Base-by-base conservation (phyloP, 2,797 vertebrate genomes). In the Helostoma temminkii region DNA sequence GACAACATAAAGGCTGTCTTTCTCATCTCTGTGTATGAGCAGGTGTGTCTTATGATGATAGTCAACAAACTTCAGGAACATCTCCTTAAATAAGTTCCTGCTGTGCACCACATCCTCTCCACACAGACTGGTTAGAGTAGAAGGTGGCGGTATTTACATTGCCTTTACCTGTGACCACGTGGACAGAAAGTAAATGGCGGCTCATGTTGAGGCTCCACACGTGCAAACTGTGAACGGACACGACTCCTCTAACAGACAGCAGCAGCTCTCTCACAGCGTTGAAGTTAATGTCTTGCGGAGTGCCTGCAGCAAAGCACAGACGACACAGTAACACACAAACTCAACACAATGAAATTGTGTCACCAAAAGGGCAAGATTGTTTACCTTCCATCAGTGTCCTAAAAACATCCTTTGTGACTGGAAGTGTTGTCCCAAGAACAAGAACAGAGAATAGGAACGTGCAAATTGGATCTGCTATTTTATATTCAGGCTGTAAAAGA, bases 371-470 rank as follows among this genome's bases (percentile, higher is more conserved):
- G 0, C 16, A 21, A 45, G 3, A 3, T 53, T 21, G 14, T 50
- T 91, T 83, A 97, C 96, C 96, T 90, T 98, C 95, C 96, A 99
- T 97, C 75, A 98, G 94, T 39, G 96, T 91, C 36, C 93, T 93
- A 76, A 96, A 92, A 60, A 98, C 93, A 0, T 97, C 96, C 56
- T 92, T 95, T 15, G 96, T 89, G 74, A 97, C 94, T 0, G 95
- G 93, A 39, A 93, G 16, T 0, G 97, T 96, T 43, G 97, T 96
- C 52, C 92, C 94, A 0, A 98, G 86, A 34, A 97, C 95, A 0
- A 96, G 94, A 67, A 95, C 39, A 0, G 97, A 98, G 93, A 98
- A 99, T 77, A 98, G 92, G 84, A 97, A 97, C 6, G 96, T 98
- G 77, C 96, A 97, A 78, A 98, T 90, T 0, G 96, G 96, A 81